A percentile compares a stretch with the other conserved stretches of the same genome.
Conservation (phyloP, 2,113 vertebrate species). For the Pelecanoides urinatrix region DNA sequence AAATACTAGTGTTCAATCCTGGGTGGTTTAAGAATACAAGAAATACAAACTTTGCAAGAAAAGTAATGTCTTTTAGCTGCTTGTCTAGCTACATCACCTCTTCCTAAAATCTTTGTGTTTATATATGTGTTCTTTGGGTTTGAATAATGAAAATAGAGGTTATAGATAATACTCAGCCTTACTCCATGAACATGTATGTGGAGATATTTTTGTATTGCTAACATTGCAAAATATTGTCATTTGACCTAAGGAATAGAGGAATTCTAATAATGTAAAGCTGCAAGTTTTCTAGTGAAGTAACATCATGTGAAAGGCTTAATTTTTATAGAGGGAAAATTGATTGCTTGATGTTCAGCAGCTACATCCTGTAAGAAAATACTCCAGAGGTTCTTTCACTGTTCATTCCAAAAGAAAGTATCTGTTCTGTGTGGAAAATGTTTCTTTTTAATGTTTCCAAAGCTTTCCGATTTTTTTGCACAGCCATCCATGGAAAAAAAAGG, state of each 20-base stretch:
- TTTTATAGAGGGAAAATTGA: neutral
- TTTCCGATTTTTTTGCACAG: neutral
- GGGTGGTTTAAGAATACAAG: neutral
- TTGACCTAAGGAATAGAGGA: neutral
- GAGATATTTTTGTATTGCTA: neutral
- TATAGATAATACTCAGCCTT: neutral
- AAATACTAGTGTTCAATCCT: neutral
- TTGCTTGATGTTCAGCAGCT: neutral
- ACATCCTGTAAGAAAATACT: neutral
- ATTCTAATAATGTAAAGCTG: neutral
- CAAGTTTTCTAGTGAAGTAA: neutral
- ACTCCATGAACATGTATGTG: neutral
- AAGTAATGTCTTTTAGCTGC: neutral
- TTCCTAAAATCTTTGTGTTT: neutral
- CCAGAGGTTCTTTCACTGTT: neutral
- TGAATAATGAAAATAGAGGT: neutral
- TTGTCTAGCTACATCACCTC: neutral
- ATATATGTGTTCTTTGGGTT: neutral
- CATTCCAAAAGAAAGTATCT: neutral
- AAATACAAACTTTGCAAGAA: neutral
- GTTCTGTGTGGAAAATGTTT: neutral
- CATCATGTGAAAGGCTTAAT: rapidly evolving
- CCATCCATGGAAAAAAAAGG: neutral
- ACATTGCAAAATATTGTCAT: neutral
- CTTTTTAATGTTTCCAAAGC: neutral